Conservation (phyloP, 2,888 invertebrate genomes). For the Cheilosia impressa region DNA sequence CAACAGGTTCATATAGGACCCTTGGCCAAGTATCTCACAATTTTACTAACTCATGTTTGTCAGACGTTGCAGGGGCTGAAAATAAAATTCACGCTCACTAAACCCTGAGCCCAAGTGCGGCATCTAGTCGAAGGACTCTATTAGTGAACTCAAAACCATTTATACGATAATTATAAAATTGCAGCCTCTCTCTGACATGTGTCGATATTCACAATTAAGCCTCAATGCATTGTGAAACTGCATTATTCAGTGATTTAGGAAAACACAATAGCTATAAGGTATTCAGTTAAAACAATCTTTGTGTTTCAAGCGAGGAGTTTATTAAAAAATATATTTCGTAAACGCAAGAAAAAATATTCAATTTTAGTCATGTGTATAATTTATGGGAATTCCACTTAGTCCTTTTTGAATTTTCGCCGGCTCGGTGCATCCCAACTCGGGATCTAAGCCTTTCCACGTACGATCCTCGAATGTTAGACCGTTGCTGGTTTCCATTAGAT, state of each 20-base stretch:
- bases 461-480: constrained; percentile 84
- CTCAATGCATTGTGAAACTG: no score
- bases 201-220: no score
- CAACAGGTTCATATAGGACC: no score
- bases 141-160: no score
- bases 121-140: no score
- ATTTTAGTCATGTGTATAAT: constrained; percentile 84
- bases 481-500: constrained; percentile 80
- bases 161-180: no score
- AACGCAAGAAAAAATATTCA: neutral
- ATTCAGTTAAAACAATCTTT: neutral
- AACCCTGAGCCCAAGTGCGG: no score
- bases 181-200: no score
- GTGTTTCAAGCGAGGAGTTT: constrained; percentile 40
- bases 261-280: neutral
- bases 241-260: neutral
- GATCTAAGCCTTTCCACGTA: constrained; percentile 94
- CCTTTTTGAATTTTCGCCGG: constrained; percentile 89
- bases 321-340: constrained; percentile 22
- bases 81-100: no score
- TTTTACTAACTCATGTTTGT: no score
- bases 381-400: constrained; percentile 89
- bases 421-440: constrained; percentile 89
- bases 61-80: no score
- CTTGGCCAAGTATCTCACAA: no score